Percentiles rank a stretch among this genome's conserved stretches.
These are phyloP conservation scores for Eurytoma adleriae DNA, from an alignment of 2,888 invertebrate species.

Conservation along the genomic window DNA sequence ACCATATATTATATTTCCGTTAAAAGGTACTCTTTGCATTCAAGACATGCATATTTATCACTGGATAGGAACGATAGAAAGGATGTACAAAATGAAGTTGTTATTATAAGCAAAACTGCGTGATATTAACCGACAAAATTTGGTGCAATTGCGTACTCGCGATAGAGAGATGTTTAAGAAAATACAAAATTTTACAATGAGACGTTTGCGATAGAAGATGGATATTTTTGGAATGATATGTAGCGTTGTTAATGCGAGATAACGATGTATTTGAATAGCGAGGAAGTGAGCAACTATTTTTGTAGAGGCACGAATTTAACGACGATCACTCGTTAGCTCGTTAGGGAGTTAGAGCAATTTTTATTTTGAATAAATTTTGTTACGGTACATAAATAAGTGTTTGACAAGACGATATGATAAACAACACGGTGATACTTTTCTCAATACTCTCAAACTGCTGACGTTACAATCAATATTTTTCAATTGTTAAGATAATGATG, in stretches of 20 bases:
- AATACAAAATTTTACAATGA: background rate
- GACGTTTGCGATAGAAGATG: background rate
- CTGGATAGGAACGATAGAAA: too few species aligned
- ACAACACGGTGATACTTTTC: constrained; percentile 19
- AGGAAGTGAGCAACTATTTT: constrained; percentile 8
- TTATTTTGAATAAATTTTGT: background rate
- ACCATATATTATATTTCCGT: too few species aligned
- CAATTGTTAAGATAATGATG: too few species aligned
- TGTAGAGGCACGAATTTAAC: background rate
- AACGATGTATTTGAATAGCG: background rate
- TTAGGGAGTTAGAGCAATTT: background rate
- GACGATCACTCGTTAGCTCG: too few species aligned
- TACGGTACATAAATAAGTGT: background rate
- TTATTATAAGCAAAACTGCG: constrained; percentile 9
- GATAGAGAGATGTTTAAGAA: background rate
- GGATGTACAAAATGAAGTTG: too few species aligned
- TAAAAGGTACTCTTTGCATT: too few species aligned
- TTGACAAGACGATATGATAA: background rate
- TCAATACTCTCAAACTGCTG: constrained; percentile 5
- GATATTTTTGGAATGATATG: constrained; percentile 45
- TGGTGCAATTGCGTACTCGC: constrained; percentile 9
- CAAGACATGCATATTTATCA: too few species aligned
- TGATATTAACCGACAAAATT: constrained; percentile 35
- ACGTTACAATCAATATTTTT: constrained; percentile 21
- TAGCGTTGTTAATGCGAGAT: constrained; percentile 21